Evolutionary conservation across 2,888 invertebrate genomes (phyloP).

Genomic region (Liodrosophila aerea): DNA sequence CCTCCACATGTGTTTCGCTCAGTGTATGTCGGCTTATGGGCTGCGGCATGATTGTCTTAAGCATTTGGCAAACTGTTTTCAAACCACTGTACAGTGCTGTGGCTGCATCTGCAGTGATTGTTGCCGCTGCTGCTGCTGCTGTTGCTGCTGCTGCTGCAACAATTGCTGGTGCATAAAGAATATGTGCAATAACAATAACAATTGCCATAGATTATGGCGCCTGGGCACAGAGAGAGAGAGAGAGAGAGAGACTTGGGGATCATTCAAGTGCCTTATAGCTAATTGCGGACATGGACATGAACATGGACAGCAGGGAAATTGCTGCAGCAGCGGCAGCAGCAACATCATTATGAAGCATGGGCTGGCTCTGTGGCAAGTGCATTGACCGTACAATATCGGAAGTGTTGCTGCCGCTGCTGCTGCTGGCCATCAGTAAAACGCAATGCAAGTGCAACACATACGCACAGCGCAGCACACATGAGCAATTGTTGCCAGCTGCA

Average conservation of each 20-base stretch:
- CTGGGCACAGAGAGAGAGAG: no score
- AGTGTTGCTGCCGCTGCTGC: constrained; percentile 54
- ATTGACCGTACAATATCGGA: constrained; percentile 53
- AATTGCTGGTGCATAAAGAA: constrained; percentile 19
- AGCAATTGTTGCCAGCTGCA: constrained; percentile 45
- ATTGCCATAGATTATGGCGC: constrained; percentile 57
- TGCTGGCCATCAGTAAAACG: constrained; percentile 59
- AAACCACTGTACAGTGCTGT: no score
- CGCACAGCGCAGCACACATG: constrained; percentile 36
- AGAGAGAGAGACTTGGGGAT: neutral
- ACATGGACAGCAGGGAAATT: constrained; percentile 25
- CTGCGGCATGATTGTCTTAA: no score
- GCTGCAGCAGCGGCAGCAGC: constrained; percentile 2
- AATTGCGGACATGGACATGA: constrained; percentile 48
- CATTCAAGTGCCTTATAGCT: constrained; percentile 7
- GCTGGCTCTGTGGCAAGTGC: constrained; percentile 11
- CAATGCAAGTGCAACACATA: constrained; percentile 21
- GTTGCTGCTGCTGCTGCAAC: constrained; percentile 11
- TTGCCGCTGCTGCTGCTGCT: constrained; percentile 1
- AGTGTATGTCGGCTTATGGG: no score
- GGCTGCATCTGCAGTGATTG: no score
- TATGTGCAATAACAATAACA: constrained; percentile 50
- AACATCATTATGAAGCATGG: neutral
- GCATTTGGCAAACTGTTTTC: constrained; percentile 18
- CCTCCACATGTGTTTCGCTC: no score